phyloP scores from a whole-genome alignment of 2,797 vertebrate species.

The Sciurus carolinensis region DNA sequence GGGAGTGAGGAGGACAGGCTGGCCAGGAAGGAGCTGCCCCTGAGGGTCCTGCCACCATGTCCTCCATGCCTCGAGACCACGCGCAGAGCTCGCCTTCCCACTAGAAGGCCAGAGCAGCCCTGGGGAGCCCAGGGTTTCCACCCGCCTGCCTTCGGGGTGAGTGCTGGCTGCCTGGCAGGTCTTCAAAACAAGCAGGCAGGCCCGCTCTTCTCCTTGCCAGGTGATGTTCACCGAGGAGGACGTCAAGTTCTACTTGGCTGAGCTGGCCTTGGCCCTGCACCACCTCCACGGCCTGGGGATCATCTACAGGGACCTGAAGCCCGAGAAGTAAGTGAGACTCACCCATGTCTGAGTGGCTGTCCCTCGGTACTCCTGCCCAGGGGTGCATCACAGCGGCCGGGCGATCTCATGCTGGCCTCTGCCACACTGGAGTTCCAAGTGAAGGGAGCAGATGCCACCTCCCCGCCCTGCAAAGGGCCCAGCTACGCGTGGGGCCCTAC shows the following conservation, averaged over 20 bases:
- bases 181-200: background rate
- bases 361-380: background rate
- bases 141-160: fast-evolving
- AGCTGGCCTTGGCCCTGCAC: conserved; percentile 97
- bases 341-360: too few relatives aligned
- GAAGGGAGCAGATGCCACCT: background rate
- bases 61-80: fast-evolving
- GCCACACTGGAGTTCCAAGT: fast-evolving
- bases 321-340: conserved; percentile 93
- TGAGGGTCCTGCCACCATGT: fast-evolving
- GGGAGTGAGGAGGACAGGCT: fast-evolving
- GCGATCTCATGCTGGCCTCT: fast-evolving
- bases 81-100: fast-evolving
- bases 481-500: fast-evolving
- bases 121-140: background rate
- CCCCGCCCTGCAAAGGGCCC: fast-evolving
- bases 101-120: fast-evolving
- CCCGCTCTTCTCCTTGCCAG: conserved; percentile 85
- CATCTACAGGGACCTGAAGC: conserved; percentile 99
- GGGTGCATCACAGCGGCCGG: background rate
- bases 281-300: conserved; percentile 98
- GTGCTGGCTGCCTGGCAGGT: fast-evolving
- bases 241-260: conserved; percentile 98
- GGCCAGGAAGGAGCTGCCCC: fast-evolving
- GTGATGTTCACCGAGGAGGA: conserved; percentile 99